A percentile compares a stretch with the other conserved stretches of the same genome.
phyloP scores from a whole-genome alignment of 2,888 invertebrate genomes.

The Acleris cristana region DNA sequence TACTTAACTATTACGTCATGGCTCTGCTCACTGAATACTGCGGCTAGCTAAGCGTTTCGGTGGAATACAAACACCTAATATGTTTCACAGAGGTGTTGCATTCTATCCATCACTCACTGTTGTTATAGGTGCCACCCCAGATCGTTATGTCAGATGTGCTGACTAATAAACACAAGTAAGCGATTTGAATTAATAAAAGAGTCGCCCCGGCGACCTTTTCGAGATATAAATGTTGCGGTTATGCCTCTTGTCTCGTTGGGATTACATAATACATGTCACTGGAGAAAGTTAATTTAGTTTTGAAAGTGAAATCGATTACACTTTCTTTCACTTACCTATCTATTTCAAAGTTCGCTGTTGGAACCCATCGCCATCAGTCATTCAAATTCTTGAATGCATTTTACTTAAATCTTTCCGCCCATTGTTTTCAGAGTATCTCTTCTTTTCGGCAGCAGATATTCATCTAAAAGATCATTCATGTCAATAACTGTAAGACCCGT shows the following conservation, averaged over 20 bases:
- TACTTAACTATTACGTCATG: constrained; percentile 1
- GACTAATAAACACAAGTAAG: constrained; percentile 46
- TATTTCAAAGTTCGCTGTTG: constrained; percentile 70
- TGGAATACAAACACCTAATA: background rate
- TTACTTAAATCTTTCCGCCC: constrained; percentile 30
- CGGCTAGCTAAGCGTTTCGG: too few species aligned
- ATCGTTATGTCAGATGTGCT: constrained; percentile 39
- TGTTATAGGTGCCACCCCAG: constrained; percentile 23
- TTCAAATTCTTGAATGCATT: constrained; percentile 42
- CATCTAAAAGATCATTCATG: constrained; percentile 8
- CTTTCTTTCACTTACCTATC: constrained; percentile 78
- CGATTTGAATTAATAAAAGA: constrained; percentile 51
- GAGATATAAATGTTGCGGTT: constrained; percentile 72
- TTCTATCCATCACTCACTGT: constrained; percentile 26
- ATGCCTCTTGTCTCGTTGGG: constrained; percentile 76
- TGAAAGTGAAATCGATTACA: constrained; percentile 84
- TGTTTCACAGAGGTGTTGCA: background rate
- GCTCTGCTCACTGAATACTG: too few species aligned
- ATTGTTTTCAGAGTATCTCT: constrained; percentile 19
- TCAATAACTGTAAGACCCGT: background rate
- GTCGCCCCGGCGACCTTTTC: constrained; percentile 69
- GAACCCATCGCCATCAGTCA: constrained; percentile 57
- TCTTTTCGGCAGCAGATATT: constrained; percentile 3
- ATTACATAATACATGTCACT: constrained; percentile 82
- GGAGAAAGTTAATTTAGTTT: constrained; percentile 84